Evolutionary conservation across 2,888 invertebrate genomes (phyloP).

Genomic region (Magallana nippona): DNA sequence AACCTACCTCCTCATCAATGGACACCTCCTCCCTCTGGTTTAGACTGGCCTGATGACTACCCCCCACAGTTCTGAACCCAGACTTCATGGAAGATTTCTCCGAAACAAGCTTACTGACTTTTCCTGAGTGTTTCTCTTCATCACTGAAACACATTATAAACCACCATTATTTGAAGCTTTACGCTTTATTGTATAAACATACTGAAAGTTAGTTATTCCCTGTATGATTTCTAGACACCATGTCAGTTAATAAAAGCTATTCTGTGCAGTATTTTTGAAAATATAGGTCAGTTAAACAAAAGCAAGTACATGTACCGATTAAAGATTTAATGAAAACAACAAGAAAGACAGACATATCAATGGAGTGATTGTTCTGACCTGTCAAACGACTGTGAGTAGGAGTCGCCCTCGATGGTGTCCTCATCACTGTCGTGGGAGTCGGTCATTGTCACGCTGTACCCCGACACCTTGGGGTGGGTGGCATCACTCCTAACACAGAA

Average conservation of each 20-base stretch:
- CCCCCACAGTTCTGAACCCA: background rate
- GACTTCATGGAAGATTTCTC: constrained; percentile 31
- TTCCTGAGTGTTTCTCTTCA: constrained; percentile 23
- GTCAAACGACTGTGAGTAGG: constrained; percentile 64
- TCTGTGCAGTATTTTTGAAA: no score
- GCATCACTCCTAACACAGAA: constrained; percentile 46
- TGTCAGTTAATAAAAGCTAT: no score
- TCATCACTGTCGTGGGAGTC: constrained; percentile 53
- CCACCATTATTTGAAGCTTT: no score
- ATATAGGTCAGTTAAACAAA: no score
- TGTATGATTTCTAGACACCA: no score
- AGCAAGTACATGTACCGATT: no score
- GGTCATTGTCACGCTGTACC: constrained; percentile 43
- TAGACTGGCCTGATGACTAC: background rate
- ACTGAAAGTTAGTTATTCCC: no score
- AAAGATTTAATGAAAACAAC: no score
- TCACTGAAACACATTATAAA: constrained; percentile 16
- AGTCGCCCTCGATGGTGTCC: constrained; percentile 63
- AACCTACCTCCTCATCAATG: constrained; percentile 11
- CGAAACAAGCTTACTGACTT: constrained; percentile 3
- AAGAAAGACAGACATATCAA: no score
- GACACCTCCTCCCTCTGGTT: background rate
- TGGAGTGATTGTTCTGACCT: constrained; percentile 54
- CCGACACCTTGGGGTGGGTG: constrained; percentile 40
- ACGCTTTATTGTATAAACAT: no score